Conservation (phyloP, 1,140 invertebrate species). For the Panagrolaimus sp. region DNA sequence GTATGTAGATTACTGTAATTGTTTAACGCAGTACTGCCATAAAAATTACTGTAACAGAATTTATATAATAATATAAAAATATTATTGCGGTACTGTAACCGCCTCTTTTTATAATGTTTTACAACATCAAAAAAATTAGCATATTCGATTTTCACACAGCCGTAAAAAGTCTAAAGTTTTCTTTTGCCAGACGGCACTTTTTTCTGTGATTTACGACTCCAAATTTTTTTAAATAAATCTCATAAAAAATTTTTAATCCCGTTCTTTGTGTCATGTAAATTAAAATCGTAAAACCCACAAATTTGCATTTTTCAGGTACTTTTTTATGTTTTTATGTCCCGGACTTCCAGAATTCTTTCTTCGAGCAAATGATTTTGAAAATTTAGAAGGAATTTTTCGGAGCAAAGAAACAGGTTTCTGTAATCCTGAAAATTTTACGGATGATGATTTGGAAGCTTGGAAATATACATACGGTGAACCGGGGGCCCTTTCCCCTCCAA, state of each 20-base stretch:
- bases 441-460: constrained; percentile 70
- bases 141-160: no score
- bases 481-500: constrained; percentile 72
- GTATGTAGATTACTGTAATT: no score
- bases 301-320: constrained; percentile 65
- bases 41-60: no score
- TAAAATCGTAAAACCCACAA: neutral
- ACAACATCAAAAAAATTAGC: no score
- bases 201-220: no score
- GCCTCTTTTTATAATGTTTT: no score
- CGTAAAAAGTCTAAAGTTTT: neutral
- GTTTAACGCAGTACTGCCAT: no score
- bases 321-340: constrained; percentile 71
- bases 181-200: neutral
- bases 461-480: constrained; percentile 69
- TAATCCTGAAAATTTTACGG: constrained; percentile 57
- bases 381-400: constrained; percentile 60
- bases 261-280: neutral
- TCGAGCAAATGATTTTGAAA: constrained; percentile 66
- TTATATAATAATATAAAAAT: no score
- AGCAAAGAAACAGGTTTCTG: constrained; percentile 28
- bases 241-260: no score
- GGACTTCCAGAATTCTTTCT: constrained; percentile 69
- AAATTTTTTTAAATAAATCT: no score
- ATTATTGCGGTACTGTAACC: no score